These are phyloP conservation scores for Tubulanus polymorphus DNA, from an alignment of 2,888 invertebrate species.

Conservation along the genomic window DNA sequence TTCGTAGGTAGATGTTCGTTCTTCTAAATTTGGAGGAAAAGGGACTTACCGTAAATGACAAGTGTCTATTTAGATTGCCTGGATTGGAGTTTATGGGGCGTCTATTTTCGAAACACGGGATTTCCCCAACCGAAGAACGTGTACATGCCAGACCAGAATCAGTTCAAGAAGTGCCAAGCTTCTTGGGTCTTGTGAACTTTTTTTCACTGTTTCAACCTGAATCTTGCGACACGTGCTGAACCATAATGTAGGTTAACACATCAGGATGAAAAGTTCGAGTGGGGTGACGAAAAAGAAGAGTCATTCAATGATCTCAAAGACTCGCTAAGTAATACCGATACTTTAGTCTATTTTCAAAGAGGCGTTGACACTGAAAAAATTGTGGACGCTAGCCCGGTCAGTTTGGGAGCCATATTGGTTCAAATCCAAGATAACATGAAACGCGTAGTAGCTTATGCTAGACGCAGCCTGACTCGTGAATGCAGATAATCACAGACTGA, in stretches of 20 bases:
- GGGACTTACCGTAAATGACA: slow-evolving; percentile 21
- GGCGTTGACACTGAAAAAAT: slow-evolving; percentile 5
- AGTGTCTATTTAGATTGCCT: slow-evolving; percentile 22
- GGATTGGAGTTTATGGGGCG: slow-evolving; percentile 14
- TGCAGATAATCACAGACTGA: slow-evolving; percentile 11
- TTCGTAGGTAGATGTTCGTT: slow-evolving; percentile 11
- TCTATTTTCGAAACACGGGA: slow-evolving; percentile 2
- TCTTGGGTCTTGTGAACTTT: slow-evolving; percentile 15
- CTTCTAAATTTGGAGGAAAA: slow-evolving; percentile 17
- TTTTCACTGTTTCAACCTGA: slow-evolving; percentile 13
- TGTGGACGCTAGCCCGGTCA: slow-evolving; percentile 11
- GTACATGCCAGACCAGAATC: not conserved
- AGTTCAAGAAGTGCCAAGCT: not conserved
- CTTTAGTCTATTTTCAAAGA: slow-evolving; percentile 8
- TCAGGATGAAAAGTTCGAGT: slow-evolving; percentile 7
- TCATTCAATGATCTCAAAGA: slow-evolving; percentile 7
- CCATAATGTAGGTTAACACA: slow-evolving; percentile 10
- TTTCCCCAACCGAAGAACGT: slow-evolving; percentile 1
- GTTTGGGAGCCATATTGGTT: slow-evolving; percentile 7
- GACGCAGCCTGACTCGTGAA: slow-evolving; percentile 12
- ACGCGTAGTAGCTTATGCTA: slow-evolving; percentile 9
- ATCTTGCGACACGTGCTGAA: slow-evolving; percentile 18
- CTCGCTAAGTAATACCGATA: slow-evolving; percentile 4
- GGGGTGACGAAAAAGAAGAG: slow-evolving; percentile 8
- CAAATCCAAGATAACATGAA: slow-evolving; percentile 4